Conservation (phyloP, 1,140 invertebrate genomes). For the Tetramorium parvispinum region DNA sequence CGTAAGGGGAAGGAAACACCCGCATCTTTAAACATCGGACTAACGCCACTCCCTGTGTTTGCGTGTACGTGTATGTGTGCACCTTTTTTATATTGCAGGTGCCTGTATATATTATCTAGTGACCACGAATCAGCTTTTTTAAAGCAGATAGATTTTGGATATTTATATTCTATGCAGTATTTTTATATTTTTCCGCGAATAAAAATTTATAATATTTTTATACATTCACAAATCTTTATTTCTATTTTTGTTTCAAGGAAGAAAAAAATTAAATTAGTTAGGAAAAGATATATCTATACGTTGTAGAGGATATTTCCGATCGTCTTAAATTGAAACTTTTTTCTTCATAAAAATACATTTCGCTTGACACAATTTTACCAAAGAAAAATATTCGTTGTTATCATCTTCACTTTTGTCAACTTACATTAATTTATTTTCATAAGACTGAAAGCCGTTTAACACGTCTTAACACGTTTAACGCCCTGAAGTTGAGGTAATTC, state of each 20-base stretch:
- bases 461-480: constrained; percentile 1
- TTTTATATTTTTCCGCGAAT: not conserved
- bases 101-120: not conserved
- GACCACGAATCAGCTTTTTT: not conserved
- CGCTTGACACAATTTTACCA: not conserved
- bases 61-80: not conserved
- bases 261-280: no score
- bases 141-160: not conserved
- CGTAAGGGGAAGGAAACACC: constrained; percentile 34
- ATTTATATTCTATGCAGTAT: not conserved
- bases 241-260: not conserved
- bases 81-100: not conserved
- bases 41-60: not conserved
- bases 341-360: no score
- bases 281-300: not conserved
- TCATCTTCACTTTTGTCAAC: not conserved
- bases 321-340: not conserved
- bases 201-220: not conserved
- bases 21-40: constrained; percentile 52
- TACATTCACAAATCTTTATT: not conserved
- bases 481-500: not conserved
- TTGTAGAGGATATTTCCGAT: not conserved
- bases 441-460: constrained; percentile 15
- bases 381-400: not conserved
- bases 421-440: not conserved